Conservation (phyloP, 2,113 vertebrate species). For the Hyaena hyaena region DNA sequence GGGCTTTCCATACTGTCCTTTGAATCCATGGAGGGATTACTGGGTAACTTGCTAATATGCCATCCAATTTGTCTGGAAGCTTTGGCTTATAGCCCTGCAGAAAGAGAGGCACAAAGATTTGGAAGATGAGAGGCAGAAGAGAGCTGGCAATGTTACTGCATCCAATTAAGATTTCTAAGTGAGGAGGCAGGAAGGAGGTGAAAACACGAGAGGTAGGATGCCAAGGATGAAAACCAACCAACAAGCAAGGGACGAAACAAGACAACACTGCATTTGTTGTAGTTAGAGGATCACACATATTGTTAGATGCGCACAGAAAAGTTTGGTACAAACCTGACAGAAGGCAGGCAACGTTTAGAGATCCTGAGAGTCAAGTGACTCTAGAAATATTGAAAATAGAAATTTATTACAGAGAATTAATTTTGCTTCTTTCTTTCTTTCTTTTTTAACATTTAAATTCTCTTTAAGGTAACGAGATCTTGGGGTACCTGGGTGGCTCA, state of each 20-base stretch:
- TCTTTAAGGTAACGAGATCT: not conserved
- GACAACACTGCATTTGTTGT: not conserved
- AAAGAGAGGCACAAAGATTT: conserved; percentile 21
- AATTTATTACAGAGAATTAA: not conserved
- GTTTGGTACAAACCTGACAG: not conserved
- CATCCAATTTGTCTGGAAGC: not conserved
- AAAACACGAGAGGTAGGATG: conserved; percentile 18
- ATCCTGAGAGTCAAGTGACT: not conserved
- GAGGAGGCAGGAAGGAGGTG: not conserved
- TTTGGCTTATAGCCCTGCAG: not conserved
- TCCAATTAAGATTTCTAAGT: conserved; percentile 70
- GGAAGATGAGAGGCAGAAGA: conserved; percentile 59
- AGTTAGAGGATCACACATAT: conserved; percentile 42
- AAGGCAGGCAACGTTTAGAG: not conserved
- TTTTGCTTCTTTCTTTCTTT: not conserved
- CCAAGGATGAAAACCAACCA: conserved; percentile 49
- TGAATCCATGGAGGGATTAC: not conserved
- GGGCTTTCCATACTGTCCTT: accelerated
- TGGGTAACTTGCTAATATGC: not conserved
- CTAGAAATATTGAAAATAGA: not conserved
- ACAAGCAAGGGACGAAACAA: not conserved
- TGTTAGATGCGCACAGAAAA: not conserved
- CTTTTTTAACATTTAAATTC: not conserved
- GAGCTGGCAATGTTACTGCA: conserved; percentile 32
- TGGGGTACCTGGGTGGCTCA: too few species aligned